Base-by-base conservation (phyloP, 2,888 invertebrate genomes). In the Tanaodytes sp. region DNA sequence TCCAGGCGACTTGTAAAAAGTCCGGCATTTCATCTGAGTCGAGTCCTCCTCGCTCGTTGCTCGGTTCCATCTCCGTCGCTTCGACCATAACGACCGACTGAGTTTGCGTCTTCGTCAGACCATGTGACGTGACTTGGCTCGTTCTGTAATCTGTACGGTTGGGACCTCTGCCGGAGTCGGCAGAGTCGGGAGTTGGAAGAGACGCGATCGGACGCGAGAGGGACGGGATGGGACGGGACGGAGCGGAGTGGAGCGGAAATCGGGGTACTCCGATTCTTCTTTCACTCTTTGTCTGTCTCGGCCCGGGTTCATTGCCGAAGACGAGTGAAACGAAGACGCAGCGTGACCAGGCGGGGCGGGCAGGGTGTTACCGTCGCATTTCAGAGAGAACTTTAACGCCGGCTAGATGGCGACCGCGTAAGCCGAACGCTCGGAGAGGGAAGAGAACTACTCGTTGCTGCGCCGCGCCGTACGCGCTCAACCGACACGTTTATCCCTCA, bases 401-500 rank as follows among this genome's bases (percentile, higher is more conserved):
- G 65, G 68, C 62, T 68, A 69, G 76, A 74, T 71, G 75, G 75
- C 75, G 55, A 57, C 67, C 46, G 61, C 71, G 31, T 11, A 37
- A 48, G 61, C 52, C 23, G 52, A 39, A 40, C 15, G 30, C 12
- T 23, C 39, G 66, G 52, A 39, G 67, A 58, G 49, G 66, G 55
- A 36, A 57, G 59, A 58, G 46, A n/a, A n/a, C n/a, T n/a, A n/a
- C n/a, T n/a, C n/a, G n/a, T n/a, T n/a, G n/a, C n/a, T n/a, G n/a
- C n/a, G n/a, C n/a, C n/a, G n/a, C n/a, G n/a, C n/a, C n/a, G n/a
- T 58, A 58, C 59, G 65, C 73, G 63, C 76, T 76, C 74, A 80
- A 72, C 77, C 80, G 78, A 80, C 81, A 81, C 80, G 80, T 81
- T n/a, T n/a, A n/a, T n/a, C n/a, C n/a, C n/a, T n/a, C n/a, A n/a